Percentiles rank a stretch among this genome's conserved stretches.
These are phyloP conservation scores for Strigamia crassipes DNA, from an alignment of 2,888 invertebrate genomes.

Conservation along the genomic window DNA sequence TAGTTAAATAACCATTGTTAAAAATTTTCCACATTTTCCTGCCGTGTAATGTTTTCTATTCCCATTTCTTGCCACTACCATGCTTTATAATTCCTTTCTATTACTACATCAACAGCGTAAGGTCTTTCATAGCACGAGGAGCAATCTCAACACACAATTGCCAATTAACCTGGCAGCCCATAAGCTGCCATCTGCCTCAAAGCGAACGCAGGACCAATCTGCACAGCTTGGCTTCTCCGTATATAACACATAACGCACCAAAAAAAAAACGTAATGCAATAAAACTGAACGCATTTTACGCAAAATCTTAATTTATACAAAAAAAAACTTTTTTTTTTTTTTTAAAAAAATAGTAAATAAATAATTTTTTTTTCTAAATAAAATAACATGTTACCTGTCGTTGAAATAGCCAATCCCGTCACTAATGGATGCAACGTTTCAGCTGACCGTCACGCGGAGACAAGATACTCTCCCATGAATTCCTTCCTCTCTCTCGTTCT, in stretches of 20 bases:
- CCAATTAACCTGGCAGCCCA: constrained; percentile 30
- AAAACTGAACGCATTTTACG: background rate
- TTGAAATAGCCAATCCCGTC: background rate
- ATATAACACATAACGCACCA: background rate
- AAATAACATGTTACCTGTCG: background rate
- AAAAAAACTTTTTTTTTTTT: too few species aligned
- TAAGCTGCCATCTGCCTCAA: constrained; percentile 30
- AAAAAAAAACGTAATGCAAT: background rate
- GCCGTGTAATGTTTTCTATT: too few species aligned
- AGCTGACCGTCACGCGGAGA: background rate
- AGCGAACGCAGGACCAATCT: background rate
- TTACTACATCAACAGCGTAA: background rate
- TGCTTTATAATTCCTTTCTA: background rate
- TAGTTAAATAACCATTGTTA: too few species aligned
- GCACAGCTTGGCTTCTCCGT: background rate
- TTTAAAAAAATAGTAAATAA: too few species aligned
- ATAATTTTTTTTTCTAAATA: too few species aligned
- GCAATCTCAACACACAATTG: constrained; percentile 26
- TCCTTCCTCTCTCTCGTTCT: background rate
- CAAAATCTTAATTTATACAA: background rate
- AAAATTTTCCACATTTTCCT: too few species aligned
- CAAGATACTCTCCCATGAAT: background rate
- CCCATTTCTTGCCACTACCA: too few species aligned
- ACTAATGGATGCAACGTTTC: background rate
- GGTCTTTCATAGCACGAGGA: background rate